Conservation (phyloP, 2,888 invertebrate genomes). For the Papilio elwesi region DNA sequence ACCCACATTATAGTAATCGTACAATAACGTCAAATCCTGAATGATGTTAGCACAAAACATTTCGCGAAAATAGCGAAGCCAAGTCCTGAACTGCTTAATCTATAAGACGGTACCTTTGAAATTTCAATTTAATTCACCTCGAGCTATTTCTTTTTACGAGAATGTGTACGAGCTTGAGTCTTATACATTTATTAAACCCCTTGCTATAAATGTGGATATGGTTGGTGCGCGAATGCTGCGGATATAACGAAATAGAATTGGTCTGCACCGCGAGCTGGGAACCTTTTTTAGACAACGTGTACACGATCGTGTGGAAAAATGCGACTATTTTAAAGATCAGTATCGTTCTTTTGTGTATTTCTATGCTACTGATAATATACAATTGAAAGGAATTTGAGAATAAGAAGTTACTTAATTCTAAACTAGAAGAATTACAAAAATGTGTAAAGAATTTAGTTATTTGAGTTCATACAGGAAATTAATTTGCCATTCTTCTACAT, state of each 20-base stretch:
- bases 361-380: not conserved
- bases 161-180: slow-evolving; percentile 42
- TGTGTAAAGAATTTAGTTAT: too few relatives aligned
- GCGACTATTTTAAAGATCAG: slow-evolving; percentile 11
- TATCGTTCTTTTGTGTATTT: not conserved
- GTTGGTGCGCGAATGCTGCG: slow-evolving; percentile 26
- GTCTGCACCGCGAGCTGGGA: slow-evolving; percentile 7
- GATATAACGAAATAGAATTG: slow-evolving; percentile 35
- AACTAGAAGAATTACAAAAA: too few relatives aligned
- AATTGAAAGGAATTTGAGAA: not conserved
- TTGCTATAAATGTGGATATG: slow-evolving; percentile 39
- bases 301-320: slow-evolving; percentile 7
- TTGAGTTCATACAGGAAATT: too few relatives aligned
- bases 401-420: not conserved
- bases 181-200: slow-evolving; percentile 42
- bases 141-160: slow-evolving; percentile 52
- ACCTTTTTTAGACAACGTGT: slow-evolving; percentile 30
- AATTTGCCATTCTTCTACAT: too few relatives aligned
- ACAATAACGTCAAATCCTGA: too few relatives aligned
- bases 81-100: slow-evolving; percentile 13
- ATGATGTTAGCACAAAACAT: slow-evolving; percentile 3
- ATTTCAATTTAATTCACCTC: slow-evolving; percentile 56
- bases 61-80: slow-evolving; percentile 4
- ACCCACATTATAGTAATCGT: too few relatives aligned
- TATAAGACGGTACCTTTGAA: slow-evolving; percentile 44